phyloP scores from a whole-genome alignment of 2,113 vertebrate genomes.

The Pterocles gutturalis region DNA sequence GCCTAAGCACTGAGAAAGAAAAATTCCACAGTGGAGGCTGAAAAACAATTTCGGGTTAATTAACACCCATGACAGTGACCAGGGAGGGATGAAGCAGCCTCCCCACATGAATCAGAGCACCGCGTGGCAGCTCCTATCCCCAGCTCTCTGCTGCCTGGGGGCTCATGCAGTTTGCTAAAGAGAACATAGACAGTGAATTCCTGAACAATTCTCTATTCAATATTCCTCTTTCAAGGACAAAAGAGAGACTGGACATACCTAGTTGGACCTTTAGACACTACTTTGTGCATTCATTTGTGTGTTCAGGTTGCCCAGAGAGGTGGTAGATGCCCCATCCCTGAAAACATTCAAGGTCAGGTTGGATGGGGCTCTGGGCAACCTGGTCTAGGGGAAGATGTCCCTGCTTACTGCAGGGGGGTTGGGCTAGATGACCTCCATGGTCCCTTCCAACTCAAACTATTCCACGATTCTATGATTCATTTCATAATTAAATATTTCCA shows the following conservation, averaged over 20 bases:
- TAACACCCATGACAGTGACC: conserved; percentile 11
- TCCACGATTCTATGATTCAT: too few species aligned
- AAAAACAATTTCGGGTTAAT: background rate
- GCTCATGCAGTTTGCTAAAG: background rate
- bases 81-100: background rate
- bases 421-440: too few species aligned
- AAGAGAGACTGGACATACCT: background rate
- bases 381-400: too few species aligned
- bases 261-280: background rate
- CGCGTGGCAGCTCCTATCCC: background rate
- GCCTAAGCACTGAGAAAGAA: background rate
- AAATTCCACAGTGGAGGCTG: background rate
- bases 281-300: background rate
- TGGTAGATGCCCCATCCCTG: too few species aligned
- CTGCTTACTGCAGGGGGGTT: too few species aligned
- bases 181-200: background rate
- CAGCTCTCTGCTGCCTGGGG: background rate
- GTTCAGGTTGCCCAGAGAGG: too few species aligned
- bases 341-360: too few species aligned
- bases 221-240: background rate
- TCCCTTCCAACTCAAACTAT: too few species aligned
- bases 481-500: background rate
- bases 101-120: background rate
- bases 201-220: background rate
- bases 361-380: too few species aligned